These are phyloP conservation scores for Phoebastria nigripes DNA, from an alignment of 2,797 vertebrate species.

Conservation along the genomic window DNA sequence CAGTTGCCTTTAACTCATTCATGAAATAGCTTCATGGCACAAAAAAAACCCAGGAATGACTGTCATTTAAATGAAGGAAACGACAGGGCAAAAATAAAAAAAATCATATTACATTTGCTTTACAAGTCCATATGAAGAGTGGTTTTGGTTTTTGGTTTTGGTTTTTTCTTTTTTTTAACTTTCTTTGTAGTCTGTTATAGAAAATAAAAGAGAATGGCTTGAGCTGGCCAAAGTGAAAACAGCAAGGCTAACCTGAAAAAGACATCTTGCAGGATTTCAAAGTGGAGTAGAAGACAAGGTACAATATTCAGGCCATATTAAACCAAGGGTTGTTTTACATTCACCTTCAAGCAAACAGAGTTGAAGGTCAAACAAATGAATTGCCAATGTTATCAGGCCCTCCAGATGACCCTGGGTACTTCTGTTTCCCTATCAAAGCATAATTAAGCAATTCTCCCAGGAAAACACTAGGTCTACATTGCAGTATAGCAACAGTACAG, in stretches of 20 bases:
- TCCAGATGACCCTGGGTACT: not conserved
- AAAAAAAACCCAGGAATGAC: not conserved
- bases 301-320: not conserved
- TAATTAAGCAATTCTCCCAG: not conserved
- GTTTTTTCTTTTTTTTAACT: not conserved
- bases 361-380: not conserved
- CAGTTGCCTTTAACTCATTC: not conserved
- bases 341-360: rapidly evolving
- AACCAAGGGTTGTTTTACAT: not conserved
- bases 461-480: not conserved
- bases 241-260: not conserved
- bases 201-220: not conserved
- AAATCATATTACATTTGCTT: not conserved
- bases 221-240: not conserved
- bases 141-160: rapidly evolving
- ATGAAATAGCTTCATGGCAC: not conserved
- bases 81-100: not conserved
- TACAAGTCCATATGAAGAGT: not conserved
- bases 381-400: not conserved
- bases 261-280: not conserved
- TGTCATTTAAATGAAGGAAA: not conserved
- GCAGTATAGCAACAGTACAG: not conserved
- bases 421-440: not conserved
- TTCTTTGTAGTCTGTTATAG: not conserved
- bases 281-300: not conserved